Evolutionary conservation across 2,113 vertebrate genomes (phyloP).

Genomic region (Protobothrops mucrosquamatus): DNA sequence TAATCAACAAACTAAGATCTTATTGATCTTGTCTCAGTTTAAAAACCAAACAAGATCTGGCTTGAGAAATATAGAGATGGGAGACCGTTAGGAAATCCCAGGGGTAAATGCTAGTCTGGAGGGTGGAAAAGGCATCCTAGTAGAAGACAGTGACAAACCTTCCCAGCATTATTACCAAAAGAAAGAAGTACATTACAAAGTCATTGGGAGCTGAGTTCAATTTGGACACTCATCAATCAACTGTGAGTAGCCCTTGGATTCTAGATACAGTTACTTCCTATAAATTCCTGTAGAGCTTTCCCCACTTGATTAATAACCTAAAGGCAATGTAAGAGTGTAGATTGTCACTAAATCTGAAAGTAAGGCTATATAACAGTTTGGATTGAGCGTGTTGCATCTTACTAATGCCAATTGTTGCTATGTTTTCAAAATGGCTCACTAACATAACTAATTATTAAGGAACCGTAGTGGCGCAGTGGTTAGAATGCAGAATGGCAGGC

Average conservation of each 20-base stretch:
- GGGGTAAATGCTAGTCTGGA: neutral
- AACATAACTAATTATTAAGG: neutral
- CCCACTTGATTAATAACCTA: neutral
- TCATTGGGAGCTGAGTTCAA: neutral
- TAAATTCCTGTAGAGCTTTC: neutral
- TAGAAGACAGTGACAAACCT: neutral
- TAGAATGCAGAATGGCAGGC: neutral
- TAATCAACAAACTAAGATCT: neutral
- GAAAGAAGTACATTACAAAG: neutral
- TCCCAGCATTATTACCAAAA: neutral
- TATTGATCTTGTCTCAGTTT: neutral
- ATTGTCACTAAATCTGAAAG: neutral
- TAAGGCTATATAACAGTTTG: neutral
- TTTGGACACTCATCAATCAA: neutral
- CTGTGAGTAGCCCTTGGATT: neutral
- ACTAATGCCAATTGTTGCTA: too few relatives aligned
- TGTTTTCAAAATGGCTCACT: neutral
- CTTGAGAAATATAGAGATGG: neutral
- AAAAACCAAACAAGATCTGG: neutral
- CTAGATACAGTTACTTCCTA: neutral
- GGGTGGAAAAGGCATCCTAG: neutral
- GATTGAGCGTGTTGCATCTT: neutral
- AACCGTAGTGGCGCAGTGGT: accelerated
- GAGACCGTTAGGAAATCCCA: neutral
- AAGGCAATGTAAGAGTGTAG: neutral